These are phyloP conservation scores for Anseranas semipalmata DNA, from an alignment of 2,113 vertebrate genomes.

Conservation along the genomic window DNA sequence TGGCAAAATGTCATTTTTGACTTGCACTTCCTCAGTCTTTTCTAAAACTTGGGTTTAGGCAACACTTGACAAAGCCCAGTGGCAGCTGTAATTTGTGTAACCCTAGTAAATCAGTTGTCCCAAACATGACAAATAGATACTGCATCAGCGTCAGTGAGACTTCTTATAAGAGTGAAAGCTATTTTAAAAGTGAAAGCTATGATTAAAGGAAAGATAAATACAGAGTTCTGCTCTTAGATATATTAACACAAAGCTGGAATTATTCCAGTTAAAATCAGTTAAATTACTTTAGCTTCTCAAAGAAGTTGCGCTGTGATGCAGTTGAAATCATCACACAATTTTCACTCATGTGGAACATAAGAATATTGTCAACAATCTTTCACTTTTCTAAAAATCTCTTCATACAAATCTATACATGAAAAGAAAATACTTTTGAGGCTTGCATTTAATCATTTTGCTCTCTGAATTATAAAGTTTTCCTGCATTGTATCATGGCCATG, in stretches of 20 bases:
- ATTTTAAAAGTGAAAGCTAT: neutral
- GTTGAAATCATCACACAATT: neutral
- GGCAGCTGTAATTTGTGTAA: neutral
- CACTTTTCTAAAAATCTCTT: neutral
- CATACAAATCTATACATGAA: neutral
- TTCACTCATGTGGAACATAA: neutral
- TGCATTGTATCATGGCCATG: neutral
- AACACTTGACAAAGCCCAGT: neutral
- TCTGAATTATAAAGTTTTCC: constrained; percentile 15
- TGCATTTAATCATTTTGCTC: neutral
- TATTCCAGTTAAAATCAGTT: neutral
- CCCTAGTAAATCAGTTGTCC: neutral
- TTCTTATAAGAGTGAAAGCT: neutral
- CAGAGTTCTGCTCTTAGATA: neutral
- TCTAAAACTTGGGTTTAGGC: neutral
- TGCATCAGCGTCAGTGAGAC: neutral
- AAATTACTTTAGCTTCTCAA: neutral
- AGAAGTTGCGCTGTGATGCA: neutral
- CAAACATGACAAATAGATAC: neutral
- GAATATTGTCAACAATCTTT: neutral
- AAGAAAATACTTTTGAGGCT: neutral
- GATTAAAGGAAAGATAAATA: neutral
- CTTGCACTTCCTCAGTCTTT: neutral
- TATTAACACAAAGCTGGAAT: neutral
- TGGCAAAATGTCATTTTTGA: neutral